These are phyloP conservation scores for Allygus modestus DNA, from an alignment of 2,888 invertebrate genomes.

Conservation along the genomic window DNA sequence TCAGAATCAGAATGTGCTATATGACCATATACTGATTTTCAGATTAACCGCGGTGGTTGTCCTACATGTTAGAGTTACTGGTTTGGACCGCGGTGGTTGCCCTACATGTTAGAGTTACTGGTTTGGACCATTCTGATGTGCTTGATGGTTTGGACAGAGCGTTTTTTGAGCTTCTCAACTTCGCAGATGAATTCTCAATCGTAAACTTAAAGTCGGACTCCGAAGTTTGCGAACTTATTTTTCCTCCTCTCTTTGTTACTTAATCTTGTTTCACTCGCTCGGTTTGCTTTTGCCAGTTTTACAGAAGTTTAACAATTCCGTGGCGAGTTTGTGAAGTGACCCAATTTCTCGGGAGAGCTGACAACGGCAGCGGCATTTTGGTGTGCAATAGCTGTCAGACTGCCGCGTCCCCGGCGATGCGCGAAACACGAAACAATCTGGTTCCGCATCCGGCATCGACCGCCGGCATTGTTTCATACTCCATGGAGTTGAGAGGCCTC, in stretches of 20 bases:
- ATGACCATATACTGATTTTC: no score
- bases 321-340: not conserved
- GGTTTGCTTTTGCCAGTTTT: constrained; percentile 18
- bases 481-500: constrained; percentile 7
- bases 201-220: not conserved
- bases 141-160: no score
- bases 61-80: no score
- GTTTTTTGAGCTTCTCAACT: no score
- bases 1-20: no score
- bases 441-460: constrained; percentile 38
- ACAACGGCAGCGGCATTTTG: not conserved
- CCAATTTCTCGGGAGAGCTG: not conserved
- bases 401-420: not conserved
- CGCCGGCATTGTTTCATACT: constrained; percentile 30
- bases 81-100: no score
- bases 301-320: not conserved
- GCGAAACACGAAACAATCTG: constrained; percentile 23
- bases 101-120: no score
- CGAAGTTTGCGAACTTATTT: not conserved
- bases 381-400: not conserved
- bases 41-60: no score
- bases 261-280: not conserved
- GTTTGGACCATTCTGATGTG: no score
- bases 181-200: no score
- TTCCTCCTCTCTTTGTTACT: not conserved